Evolutionary conservation across 2,113 vertebrate species (phyloP).

Genomic region (Thymallus thymallus): DNA sequence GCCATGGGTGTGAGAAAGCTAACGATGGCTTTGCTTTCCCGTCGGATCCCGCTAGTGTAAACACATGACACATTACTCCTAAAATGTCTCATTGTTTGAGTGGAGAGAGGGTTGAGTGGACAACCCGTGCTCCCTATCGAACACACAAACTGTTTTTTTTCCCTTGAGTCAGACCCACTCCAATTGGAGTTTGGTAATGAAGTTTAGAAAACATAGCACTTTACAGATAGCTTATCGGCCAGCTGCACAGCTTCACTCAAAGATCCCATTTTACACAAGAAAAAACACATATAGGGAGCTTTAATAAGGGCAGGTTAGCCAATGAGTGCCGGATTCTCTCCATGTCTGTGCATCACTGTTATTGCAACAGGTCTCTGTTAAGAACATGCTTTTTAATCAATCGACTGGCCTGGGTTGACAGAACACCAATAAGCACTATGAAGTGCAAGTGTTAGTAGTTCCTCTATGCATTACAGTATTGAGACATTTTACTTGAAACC

Average conservation of each 20-base stretch:
- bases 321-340: constrained; percentile 36
- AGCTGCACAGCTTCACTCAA: constrained; percentile 52
- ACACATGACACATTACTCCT: constrained; percentile 59
- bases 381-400: neutral
- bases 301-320: constrained; percentile 35
- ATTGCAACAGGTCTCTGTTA: neutral
- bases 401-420: neutral
- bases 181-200: constrained; percentile 55
- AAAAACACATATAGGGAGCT: constrained; percentile 28
- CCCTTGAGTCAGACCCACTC: constrained; percentile 54
- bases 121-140: constrained; percentile 53
- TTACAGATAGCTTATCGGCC: constrained; percentile 37
- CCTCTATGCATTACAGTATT: neutral
- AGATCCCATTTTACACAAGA: constrained; percentile 44
- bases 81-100: constrained; percentile 65
- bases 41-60: constrained; percentile 52
- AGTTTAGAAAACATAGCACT: constrained; percentile 60
- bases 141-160: constrained; percentile 42
- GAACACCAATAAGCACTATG: neutral
- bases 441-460: no score
- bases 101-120: constrained; percentile 52
- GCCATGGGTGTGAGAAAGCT: constrained; percentile 49
- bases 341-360: neutral
- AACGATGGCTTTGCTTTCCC: constrained; percentile 50
- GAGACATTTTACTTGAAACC: neutral